These are phyloP conservation scores for Altica lythri DNA, from an alignment of 2,888 invertebrate genomes.

Conservation along the genomic window DNA sequence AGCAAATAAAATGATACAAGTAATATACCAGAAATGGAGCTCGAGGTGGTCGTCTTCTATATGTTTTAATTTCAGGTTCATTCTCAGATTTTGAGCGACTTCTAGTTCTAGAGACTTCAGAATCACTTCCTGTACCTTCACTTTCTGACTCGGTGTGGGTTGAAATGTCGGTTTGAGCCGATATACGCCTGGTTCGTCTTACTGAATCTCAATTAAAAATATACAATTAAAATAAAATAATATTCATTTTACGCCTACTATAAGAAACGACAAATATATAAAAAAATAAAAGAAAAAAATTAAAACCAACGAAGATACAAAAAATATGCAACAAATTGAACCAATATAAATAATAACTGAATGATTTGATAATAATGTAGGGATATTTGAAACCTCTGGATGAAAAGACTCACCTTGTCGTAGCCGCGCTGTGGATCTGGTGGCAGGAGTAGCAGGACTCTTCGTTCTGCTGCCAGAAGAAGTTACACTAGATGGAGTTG, in stretches of 20 bases:
- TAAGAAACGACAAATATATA: too few relatives aligned
- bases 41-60: constrained; percentile 39
- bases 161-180: constrained; percentile 65
- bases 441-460: constrained; percentile 65
- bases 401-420: constrained; percentile 36
- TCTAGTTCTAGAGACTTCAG: constrained; percentile 49
- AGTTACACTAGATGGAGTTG: constrained; percentile 68
- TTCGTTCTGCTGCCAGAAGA: constrained; percentile 68
- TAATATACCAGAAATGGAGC: constrained; percentile 32
- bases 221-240: too few relatives aligned
- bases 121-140: constrained; percentile 55
- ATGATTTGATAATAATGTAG: too few relatives aligned
- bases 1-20: background rate
- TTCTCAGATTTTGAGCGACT: constrained; percentile 49
- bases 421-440: constrained; percentile 55
- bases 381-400: too few relatives aligned
- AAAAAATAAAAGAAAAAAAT: constrained; percentile 3
- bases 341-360: too few relatives aligned
- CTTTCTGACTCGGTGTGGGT: constrained; percentile 64
- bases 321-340: too few relatives aligned
- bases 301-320: background rate
- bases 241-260: too few relatives aligned
- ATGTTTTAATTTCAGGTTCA: constrained; percentile 48
- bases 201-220: constrained; percentile 40
- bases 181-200: constrained; percentile 59